Evolutionary conservation across 1,140 invertebrate species (phyloP).

Genomic region (Bombus superbus): DNA sequence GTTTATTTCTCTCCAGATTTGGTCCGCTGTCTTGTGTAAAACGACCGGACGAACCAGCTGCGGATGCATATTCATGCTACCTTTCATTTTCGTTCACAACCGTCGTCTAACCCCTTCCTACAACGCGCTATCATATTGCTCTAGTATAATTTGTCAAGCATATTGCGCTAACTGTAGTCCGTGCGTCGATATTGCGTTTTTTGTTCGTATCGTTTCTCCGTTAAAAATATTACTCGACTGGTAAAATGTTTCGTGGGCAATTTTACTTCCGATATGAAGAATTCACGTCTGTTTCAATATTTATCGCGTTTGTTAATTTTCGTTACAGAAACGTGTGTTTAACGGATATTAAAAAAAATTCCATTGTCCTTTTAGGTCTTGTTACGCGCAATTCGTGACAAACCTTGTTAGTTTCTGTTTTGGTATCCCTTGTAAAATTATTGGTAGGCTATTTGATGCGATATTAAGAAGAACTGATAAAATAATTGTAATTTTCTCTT

Average conservation of each 20-base stretch:
- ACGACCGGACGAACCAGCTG: constrained; percentile 55
- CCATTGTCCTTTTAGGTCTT: background rate
- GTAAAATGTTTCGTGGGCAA: background rate
- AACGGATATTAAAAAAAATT: background rate
- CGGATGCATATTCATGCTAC: constrained; percentile 69
- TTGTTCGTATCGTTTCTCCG: background rate
- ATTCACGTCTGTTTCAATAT: constrained; percentile 3
- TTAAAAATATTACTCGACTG: background rate
- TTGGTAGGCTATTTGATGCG: background rate
- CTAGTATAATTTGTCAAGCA: constrained; percentile 43
- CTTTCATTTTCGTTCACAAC: constrained; percentile 25
- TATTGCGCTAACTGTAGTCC: constrained; percentile 26
- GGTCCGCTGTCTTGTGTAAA: constrained; percentile 14
- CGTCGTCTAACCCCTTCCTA: constrained; percentile 16
- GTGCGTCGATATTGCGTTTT: constrained; percentile 43
- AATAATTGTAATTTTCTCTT: background rate
- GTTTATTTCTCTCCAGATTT: constrained; percentile 40
- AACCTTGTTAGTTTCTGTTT: too few species aligned
- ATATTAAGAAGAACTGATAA: background rate
- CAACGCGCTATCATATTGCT: background rate
- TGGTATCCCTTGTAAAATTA: background rate
- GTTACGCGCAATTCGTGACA: background rate
- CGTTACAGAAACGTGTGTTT: background rate
- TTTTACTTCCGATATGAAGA: background rate
- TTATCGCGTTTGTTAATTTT: too few species aligned